Evolutionary conservation across 2,797 vertebrate species (phyloP), one percentile per base, ranked within the genome.

Genomic region (Sebastes minor): DNA sequence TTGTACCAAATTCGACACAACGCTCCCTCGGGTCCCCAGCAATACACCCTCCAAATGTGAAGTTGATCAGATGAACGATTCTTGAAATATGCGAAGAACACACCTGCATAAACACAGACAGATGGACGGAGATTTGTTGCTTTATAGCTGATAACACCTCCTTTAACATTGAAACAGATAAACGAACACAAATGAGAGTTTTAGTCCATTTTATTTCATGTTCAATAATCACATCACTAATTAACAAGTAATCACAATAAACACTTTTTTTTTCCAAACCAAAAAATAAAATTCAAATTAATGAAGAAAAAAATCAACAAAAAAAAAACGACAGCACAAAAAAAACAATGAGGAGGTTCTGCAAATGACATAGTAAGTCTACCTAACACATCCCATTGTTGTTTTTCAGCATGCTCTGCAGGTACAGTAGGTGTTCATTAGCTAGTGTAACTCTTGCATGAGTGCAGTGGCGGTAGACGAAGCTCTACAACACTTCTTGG

Each of bases 151-250:
- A 46, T 18, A 18, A 52, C 46, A 52, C 46, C 0, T 53, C 52
- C 52, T 53, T 0, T 22, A 53, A 53, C 52, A 8, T 8, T 8
- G 20, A 30, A 61, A 61, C 30, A 49, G 46, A 49, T 49, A 49
- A 33, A 49, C 46, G 0, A 49, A 49, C 46, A 49, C 33, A 55
- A 61, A 55, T 25, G 61, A 80, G 74, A 78, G 85, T 91, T 93
- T 91, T 90, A 92, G 85, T 89, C 66, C 28, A 77, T 94, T 95
- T 94, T 94, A 94, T 96, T 95, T 91, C 86, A 93, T 94, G 92
- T 95, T 96, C 94, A 95, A 95, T 95, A 93, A 95, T 95, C 94
- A 96, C 95, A 94, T 95, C 94, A 96, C 95, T 96, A 96, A 95
- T 95, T 94, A 95, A 96, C 96, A 95, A 93, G 87, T 94, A 94